A percentile compares a stretch with the other conserved stretches of the same genome.
Evolutionary conservation across 1,140 invertebrate genomes (phyloP).

Genomic region (Drosophila aff.): DNA sequence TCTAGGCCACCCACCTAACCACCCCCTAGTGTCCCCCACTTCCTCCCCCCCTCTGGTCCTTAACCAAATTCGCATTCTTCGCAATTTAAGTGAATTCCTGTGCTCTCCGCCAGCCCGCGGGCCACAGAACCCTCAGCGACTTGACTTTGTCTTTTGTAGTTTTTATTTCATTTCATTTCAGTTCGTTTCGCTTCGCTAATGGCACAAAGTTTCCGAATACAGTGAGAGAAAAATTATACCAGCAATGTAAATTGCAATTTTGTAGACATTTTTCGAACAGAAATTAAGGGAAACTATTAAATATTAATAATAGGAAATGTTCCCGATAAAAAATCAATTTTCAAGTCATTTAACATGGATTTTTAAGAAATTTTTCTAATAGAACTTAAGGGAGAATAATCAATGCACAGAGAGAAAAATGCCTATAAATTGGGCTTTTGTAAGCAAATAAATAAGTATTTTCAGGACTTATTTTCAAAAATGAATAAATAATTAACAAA

Average conservation of each 20-base stretch:
- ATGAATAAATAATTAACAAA: no score
- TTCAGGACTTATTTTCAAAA: no score
- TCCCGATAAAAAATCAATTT: neutral
- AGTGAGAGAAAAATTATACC: neutral
- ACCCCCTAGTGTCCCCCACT: neutral
- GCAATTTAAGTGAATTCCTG: constrained; percentile 54
- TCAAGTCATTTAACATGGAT: neutral
- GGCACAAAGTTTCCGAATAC: constrained; percentile 24
- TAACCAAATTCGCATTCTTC: constrained; percentile 53
- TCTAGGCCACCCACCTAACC: neutral
- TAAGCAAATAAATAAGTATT: no score
- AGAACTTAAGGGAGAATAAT: no score
- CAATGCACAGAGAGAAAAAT: no score
- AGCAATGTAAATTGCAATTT: neutral
- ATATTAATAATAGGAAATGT: no score
- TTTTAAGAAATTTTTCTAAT: no score
- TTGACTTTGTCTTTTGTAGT: constrained; percentile 55
- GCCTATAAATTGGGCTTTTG: no score
- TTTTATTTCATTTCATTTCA: constrained; percentile 50
- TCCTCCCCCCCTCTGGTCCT: constrained; percentile 8
- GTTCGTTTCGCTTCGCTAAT: constrained; percentile 48
- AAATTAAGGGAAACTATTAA: neutral
- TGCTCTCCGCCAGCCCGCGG: constrained; percentile 36
- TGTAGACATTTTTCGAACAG: neutral
- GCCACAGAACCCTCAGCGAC: constrained; percentile 26